A percentile compares a stretch with the other conserved stretches of the same genome.
These are phyloP conservation scores for Coelopa pilipes DNA, from an alignment of 2,888 invertebrate species.

Conservation along the genomic window DNA sequence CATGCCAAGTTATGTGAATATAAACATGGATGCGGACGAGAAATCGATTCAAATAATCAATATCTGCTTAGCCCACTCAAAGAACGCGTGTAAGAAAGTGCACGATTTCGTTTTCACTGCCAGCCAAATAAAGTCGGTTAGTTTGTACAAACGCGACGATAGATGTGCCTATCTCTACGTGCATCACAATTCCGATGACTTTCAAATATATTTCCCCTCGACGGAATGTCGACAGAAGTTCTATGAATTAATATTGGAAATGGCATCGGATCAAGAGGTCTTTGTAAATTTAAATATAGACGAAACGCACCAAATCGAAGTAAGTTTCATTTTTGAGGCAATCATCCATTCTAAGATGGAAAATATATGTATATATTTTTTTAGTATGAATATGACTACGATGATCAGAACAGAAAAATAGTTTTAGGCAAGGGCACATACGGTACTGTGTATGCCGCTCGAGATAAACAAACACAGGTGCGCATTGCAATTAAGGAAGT, in stretches of 20 bases:
- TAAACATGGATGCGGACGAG: constrained; percentile 93
- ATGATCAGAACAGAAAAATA: constrained; percentile 87
- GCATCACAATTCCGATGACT: constrained; percentile 97
- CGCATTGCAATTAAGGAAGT: constrained; percentile 98
- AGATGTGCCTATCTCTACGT: constrained; percentile 97
- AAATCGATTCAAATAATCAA: constrained; percentile 91
- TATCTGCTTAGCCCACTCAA: constrained; percentile 82
- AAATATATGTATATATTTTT: constrained; percentile 48
- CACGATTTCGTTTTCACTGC: constrained; percentile 96
- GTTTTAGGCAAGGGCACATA: constrained; percentile 95
- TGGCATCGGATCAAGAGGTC: constrained; percentile 88
- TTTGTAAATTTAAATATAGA: constrained; percentile 80
- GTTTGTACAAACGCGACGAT: constrained; percentile 95
- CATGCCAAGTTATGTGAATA: constrained; percentile 95
- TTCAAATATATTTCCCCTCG: constrained; percentile 97
- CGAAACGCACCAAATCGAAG: constrained; percentile 78
- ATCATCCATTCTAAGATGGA: neutral
- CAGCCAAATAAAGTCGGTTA: constrained; percentile 71
- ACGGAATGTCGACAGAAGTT: constrained; percentile 84
- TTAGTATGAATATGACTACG: constrained; percentile 93
- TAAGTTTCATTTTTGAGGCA: constrained; percentile 53
- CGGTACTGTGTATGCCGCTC: constrained; percentile 93
- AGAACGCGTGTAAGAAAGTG: constrained; percentile 82
- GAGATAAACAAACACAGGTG: constrained; percentile 92
- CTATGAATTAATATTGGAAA: constrained; percentile 84